Evolutionary conservation across 2,113 vertebrate species (phyloP).

Genomic region (Scatophagus argus): DNA sequence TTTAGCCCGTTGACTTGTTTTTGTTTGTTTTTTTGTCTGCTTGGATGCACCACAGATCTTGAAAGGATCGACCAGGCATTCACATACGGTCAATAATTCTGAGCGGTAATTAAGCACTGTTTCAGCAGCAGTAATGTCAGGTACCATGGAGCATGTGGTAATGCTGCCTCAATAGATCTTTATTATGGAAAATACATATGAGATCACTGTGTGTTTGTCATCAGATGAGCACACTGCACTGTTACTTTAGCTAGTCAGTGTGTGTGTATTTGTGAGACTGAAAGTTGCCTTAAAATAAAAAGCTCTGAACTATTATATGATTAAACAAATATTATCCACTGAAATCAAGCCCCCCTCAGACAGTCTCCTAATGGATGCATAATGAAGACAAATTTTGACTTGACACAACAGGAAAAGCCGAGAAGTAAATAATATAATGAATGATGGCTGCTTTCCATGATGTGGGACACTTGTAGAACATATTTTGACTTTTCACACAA

Average conservation of each 20-base stretch:
- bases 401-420: too few species aligned
- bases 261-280: not conserved
- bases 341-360: not conserved
- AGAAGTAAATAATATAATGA: not conserved
- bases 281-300: not conserved
- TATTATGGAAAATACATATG: not conserved
- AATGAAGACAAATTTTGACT: not conserved
- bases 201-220: slow-evolving; percentile 1
- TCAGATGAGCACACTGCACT: too few species aligned
- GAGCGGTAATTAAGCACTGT: slow-evolving; percentile 10
- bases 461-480: too few species aligned
- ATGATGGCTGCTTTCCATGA: not conserved
- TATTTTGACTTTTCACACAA: too few species aligned
- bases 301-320: not conserved
- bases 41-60: slow-evolving; percentile 24
- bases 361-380: not conserved
- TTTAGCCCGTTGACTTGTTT: slow-evolving; percentile 42
- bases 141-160: not conserved
- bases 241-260: too few species aligned
- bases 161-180: slow-evolving; percentile 1
- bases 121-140: slow-evolving; percentile 19
- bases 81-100: slow-evolving; percentile 42
- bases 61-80: slow-evolving; percentile 35
- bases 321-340: not conserved
- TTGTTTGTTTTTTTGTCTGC: slow-evolving; percentile 41